Evolutionary conservation across 2,888 invertebrate genomes (phyloP).

Genomic region (Noctua fimbriata): DNA sequence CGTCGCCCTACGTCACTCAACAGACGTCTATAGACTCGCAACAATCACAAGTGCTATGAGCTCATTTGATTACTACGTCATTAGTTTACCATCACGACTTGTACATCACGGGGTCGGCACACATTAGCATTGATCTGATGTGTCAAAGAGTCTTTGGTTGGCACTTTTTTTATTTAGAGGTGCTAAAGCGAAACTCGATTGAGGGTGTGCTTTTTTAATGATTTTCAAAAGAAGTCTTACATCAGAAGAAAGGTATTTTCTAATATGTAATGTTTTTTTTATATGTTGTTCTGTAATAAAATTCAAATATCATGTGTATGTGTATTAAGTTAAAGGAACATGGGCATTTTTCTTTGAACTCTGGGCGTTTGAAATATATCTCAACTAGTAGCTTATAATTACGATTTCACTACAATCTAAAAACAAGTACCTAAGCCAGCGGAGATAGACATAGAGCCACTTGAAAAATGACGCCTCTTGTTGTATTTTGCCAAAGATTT

Average conservation of each 20-base stretch:
- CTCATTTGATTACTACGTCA: conserved; percentile 66
- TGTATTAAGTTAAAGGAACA: background rate
- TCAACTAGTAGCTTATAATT: no score
- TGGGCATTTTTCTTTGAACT: background rate
- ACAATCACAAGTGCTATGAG: conserved; percentile 65
- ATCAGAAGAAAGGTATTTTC: background rate
- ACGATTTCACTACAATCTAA: background rate
- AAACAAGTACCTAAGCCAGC: background rate
- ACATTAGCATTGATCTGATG: conserved; percentile 9
- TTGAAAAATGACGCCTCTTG: background rate
- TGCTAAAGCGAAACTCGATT: background rate
- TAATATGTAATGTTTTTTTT: background rate
- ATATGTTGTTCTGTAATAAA: background rate
- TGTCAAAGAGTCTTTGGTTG: conserved; percentile 7
- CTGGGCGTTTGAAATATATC: background rate
- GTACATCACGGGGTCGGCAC: conserved; percentile 23
- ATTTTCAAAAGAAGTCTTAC: background rate
- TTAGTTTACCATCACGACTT: conserved; percentile 60
- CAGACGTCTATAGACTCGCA: conserved; percentile 59
- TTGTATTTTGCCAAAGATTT: background rate
- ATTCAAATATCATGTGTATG: background rate
- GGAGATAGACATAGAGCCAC: background rate
- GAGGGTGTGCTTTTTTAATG: background rate
- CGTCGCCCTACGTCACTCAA: conserved; percentile 32
- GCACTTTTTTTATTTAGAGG: background rate